Evolutionary conservation across 2,888 invertebrate species (phyloP).

Genomic region (Trissonchulus latispiculum): DNA sequence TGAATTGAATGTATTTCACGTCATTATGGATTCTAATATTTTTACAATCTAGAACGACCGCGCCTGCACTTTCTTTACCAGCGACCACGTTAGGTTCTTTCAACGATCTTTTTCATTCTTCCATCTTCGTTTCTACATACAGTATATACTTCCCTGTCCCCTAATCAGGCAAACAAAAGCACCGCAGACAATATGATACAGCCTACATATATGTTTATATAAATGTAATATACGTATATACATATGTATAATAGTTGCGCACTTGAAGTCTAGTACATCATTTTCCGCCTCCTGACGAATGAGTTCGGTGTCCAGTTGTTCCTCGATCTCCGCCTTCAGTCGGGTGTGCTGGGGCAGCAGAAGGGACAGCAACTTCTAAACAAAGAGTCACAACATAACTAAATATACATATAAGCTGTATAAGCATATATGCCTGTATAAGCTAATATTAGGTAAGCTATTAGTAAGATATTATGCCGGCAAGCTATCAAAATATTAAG

Average conservation of each 20-base stretch:
- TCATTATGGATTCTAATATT: too few species aligned
- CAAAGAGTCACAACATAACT: background rate
- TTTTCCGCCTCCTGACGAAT: constrained; percentile 80
- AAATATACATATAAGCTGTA: background rate
- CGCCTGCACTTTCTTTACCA: too few species aligned
- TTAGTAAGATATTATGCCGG: constrained; percentile 51
- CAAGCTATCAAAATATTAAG: constrained; percentile 49
- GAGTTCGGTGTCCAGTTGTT: constrained; percentile 70
- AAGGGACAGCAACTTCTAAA: background rate
- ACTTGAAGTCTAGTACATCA: constrained; percentile 65
- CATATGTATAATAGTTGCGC: constrained; percentile 19
- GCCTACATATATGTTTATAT: too few species aligned
- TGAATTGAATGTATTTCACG: background rate
- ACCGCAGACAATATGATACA: too few species aligned
- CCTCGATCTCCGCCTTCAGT: constrained; percentile 70
- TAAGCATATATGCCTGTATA: background rate
- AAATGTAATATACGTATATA: too few species aligned
- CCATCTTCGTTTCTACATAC: too few species aligned
- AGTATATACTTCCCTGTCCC: too few species aligned
- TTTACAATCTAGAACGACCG: too few species aligned
- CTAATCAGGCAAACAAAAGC: too few species aligned
- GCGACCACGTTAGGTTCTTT: too few species aligned
- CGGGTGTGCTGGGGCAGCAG: constrained; percentile 69
- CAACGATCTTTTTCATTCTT: too few species aligned
- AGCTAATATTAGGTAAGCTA: background rate